Conservation (phyloP, 2,888 invertebrate genomes). For the Spilosoma lubricipeda region DNA sequence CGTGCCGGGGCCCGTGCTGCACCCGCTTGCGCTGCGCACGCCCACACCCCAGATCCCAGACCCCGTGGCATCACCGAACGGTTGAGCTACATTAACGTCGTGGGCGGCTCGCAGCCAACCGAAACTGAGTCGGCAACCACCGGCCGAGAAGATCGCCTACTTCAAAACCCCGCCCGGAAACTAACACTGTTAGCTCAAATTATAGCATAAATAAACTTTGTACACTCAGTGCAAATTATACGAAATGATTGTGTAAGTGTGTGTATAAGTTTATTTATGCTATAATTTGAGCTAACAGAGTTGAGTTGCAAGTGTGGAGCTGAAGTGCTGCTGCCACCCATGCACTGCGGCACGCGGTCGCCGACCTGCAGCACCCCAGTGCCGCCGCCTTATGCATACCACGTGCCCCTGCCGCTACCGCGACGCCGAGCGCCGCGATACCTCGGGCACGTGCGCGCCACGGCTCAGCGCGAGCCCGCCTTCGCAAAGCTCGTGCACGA, state of each 20-base stretch:
- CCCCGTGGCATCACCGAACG: constrained; percentile 46
- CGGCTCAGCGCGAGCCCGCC: constrained; percentile 92
- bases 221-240: constrained; percentile 51
- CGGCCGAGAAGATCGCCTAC: constrained; percentile 75
- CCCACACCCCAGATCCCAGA: no score
- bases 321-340: constrained; percentile 94
- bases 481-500: constrained; percentile 95
- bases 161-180: constrained; percentile 83
- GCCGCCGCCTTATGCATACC: constrained; percentile 88
- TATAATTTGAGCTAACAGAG: constrained; percentile 49
- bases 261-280: constrained; percentile 31
- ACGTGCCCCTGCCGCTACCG: constrained; percentile 91
- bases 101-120: constrained; percentile 76
- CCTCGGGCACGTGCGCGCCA: constrained; percentile 93
- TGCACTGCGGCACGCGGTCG: constrained; percentile 95
- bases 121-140: constrained; percentile 40
- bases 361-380: constrained; percentile 92
- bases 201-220: constrained; percentile 34
- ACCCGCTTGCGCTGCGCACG: constrained; percentile 54
- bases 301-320: constrained; percentile 95
- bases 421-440: constrained; percentile 92
- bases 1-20: constrained; percentile 91
- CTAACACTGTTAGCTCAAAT: constrained; percentile 55
- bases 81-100: constrained; percentile 82
- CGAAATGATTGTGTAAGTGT: not conserved